Evolutionary conservation across 2,113 vertebrate species (phyloP).

Genomic region (Capreolus pygargus): DNA sequence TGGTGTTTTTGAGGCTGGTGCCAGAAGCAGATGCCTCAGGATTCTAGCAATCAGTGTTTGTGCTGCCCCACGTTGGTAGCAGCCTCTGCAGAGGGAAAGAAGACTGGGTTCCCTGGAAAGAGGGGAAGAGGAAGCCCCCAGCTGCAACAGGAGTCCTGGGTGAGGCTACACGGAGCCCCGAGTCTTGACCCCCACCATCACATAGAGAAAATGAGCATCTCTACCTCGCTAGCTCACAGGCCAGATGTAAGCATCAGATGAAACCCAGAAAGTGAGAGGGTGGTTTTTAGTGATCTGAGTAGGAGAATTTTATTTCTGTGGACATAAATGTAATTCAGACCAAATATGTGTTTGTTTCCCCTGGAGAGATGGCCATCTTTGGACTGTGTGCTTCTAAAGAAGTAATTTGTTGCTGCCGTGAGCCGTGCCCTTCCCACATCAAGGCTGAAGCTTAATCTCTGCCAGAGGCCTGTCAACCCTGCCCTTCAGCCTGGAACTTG

Average conservation of each 20-base stretch:
- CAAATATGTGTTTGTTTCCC: neutral
- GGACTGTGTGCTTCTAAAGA: neutral
- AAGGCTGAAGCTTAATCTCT: neutral
- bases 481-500: neutral
- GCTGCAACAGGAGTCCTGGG: neutral
- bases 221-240: neutral
- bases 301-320: neutral
- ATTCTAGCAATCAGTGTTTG: neutral
- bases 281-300: neutral
- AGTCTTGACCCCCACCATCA: neutral
- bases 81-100: neutral
- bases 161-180: neutral
- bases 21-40: neutral
- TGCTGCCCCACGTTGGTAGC: neutral
- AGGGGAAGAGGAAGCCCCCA: too few species aligned
- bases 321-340: neutral
- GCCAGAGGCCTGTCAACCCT: neutral
- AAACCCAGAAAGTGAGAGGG: neutral
- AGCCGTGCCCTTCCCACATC: neutral
- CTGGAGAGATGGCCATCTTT: neutral
- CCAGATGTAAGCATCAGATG: neutral
- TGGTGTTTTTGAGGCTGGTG: neutral
- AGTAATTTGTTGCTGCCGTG: neutral
- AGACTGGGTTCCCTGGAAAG: neutral
- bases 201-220: neutral